Base-by-base conservation (phyloP, 2,888 invertebrate species). In the Calliphora vomitoria region DNA sequence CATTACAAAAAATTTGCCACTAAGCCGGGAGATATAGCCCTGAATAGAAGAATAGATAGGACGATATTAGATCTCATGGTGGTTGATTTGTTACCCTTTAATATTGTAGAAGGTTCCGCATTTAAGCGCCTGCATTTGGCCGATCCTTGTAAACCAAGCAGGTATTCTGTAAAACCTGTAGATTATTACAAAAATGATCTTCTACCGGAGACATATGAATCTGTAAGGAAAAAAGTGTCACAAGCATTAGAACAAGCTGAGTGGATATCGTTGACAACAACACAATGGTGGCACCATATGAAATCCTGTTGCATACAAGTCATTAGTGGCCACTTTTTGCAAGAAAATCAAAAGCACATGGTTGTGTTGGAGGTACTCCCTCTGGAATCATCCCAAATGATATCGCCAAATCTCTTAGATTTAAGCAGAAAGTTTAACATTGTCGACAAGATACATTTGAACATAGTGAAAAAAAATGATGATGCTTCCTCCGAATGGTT, bases 311-410 rank as follows among this genome's bases (percentile, higher is more conserved):
- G 55, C 31, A 62, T 87, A 2, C 66, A 87, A 64, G 84, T 76
- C 0, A 69, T 85, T 4, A 79, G 78, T 25, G 87, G 68, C 15
- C 87, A 87, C 47, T 87, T 87, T 69, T 15, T 87, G 15, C 20
- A 81, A 6, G 87, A 87, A 66, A 87, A 87, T 44, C 87, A 85
- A 69, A 85, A 74, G 31, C 82, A 82, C 31, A 85, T 87, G 87
- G 58, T 87, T 3, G 87, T 87, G 13, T 20, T 87, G 41, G 78
- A 87, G 25, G 81, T 79, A 47, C 25, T 47, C n/a, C 85, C 84
- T n/a, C 0, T 69, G 0, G 68, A 75, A 50, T 75, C 75, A 11
- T n/a, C 62, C 0, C 60, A 69, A 75, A 62, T 44, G n/a, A 11
- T 31, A 18, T 4, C 50, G 8, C 44, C 53, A 44, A 83, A 79